A percentile compares a stretch with the other conserved stretches of the same genome.
Conservation (phyloP, 2,797 vertebrate species). For the Scolopax bukidnonensis region DNA sequence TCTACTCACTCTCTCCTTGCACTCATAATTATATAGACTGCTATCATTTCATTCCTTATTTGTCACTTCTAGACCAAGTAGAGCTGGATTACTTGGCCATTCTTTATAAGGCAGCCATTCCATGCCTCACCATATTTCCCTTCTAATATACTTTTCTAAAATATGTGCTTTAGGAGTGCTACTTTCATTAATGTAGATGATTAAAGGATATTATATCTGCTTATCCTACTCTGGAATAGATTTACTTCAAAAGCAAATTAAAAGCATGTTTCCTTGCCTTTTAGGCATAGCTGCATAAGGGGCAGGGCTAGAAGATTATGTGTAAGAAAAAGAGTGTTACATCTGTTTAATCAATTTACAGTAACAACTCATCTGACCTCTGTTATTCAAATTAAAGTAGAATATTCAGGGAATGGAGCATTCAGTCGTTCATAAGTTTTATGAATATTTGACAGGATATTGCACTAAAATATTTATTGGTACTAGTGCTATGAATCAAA, state of each 20-base stretch:
- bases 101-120: neutral
- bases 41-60: neutral
- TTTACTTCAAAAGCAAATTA: neutral
- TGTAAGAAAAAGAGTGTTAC: neutral
- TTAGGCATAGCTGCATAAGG: neutral
- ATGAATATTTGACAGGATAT: neutral
- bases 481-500: neutral
- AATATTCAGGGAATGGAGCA: neutral
- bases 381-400: neutral
- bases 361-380: neutral
- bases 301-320: neutral
- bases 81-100: neutral
- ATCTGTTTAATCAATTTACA: neutral
- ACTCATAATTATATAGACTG: neutral
- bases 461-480: neutral
- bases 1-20: neutral
- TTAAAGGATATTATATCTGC: neutral
- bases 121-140: neutral
- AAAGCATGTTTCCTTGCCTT: neutral
- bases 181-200: neutral
- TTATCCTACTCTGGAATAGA: neutral
- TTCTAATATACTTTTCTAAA: neutral
- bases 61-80: neutral
- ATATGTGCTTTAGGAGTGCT: neutral
- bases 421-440: neutral